These are phyloP conservation scores for Habropoda laboriosa DNA, from an alignment of 1,140 invertebrate genomes.

Conservation along the genomic window DNA sequence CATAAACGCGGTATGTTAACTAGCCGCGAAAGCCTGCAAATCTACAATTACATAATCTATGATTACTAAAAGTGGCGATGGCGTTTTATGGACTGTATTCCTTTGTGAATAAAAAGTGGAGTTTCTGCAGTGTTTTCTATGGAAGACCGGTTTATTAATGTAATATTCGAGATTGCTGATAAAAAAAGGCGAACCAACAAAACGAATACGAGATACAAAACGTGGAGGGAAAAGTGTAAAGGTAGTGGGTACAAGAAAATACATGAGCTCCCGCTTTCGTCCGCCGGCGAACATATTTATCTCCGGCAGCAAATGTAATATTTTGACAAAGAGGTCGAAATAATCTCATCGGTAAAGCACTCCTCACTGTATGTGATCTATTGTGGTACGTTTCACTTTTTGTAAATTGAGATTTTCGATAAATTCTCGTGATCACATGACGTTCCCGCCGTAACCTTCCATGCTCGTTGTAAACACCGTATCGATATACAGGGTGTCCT, in stretches of 20 bases:
- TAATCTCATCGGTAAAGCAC: not conserved
- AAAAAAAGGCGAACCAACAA: not conserved
- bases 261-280: conserved; percentile 25
- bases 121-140: conserved; percentile 40
- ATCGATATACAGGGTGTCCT: conserved; percentile 26
- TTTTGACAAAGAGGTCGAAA: conserved; percentile 17
- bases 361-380: conserved; percentile 9
- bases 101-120: conserved; percentile 40
- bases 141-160: conserved; percentile 33
- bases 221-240: not conserved
- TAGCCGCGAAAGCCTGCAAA: not conserved
- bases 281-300: conserved; percentile 50
- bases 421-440: conserved; percentile 24
- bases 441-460: conserved; percentile 65
- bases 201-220: not conserved
- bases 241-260: not conserved
- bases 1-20: not conserved
- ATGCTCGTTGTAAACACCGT: conserved; percentile 52
- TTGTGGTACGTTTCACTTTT: conserved; percentile 18
- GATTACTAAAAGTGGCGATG: conserved; percentile 47
- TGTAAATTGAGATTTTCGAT: not conserved
- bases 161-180: not conserved
- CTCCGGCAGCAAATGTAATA: conserved; percentile 43
- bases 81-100: conserved; percentile 47
- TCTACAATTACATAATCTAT: conserved; percentile 52